Percentiles rank a stretch among this genome's conserved stretches.
phyloP scores from a whole-genome alignment of 2,113 vertebrate genomes.

The Ramphastos sulfuratus region DNA sequence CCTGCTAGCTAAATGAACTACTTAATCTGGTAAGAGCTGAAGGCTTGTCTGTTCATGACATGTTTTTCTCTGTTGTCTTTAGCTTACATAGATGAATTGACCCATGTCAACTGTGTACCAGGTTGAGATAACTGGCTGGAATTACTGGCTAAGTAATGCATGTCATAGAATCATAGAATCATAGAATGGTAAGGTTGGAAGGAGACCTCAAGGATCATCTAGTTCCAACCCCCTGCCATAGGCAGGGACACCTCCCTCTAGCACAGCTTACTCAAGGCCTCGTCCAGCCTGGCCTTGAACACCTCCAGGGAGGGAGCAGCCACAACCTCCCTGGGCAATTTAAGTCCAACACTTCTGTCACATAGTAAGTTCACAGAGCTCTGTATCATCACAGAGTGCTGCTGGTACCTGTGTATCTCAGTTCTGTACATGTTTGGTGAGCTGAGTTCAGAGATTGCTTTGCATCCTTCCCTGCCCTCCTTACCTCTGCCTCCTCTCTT shows the following conservation, averaged over 20 bases:
- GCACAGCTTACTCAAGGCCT: no score
- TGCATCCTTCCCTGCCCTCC: neutral
- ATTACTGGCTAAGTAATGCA: neutral
- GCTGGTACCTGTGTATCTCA: neutral
- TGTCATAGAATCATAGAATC: no score
- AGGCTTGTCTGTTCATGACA: neutral
- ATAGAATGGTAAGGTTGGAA: no score
- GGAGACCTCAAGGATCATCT: no score
- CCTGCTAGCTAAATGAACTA: neutral
- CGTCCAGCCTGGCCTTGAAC: no score
- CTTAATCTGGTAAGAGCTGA: neutral
- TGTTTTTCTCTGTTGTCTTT: neutral
- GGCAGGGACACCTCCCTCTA: no score
- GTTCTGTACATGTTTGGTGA: rapidly evolving
- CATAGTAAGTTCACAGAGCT: neutral
- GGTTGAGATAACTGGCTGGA: neutral
- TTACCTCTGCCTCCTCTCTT: neutral
- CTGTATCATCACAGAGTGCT: neutral
- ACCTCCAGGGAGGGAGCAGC: no score
- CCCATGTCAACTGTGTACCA: neutral
- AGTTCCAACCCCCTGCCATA: no score
- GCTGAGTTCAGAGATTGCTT: neutral
- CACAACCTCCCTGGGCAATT: no score
- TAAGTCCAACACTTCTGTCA: neutral
- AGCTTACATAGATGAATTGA: neutral